Conservation (phyloP, 2,888 invertebrate genomes). For the Schrankia costaestrigalis region DNA sequence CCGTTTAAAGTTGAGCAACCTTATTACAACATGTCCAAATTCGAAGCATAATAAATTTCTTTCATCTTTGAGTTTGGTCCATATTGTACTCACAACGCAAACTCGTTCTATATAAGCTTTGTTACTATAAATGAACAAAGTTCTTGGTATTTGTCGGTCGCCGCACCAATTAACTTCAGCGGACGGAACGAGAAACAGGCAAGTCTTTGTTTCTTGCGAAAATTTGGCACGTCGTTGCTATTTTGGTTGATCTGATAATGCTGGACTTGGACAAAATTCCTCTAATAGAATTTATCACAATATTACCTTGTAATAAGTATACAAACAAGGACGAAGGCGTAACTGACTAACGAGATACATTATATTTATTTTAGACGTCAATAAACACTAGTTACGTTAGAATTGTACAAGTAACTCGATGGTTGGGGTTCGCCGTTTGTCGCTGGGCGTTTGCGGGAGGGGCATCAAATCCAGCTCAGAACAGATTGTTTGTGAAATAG, state of each 20-base stretch:
- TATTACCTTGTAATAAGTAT: slow-evolving; percentile 12
- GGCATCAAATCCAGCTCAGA: no score
- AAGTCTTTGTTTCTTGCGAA: slow-evolving; percentile 56
- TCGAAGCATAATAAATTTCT: slow-evolving; percentile 6
- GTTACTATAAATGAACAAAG: slow-evolving; percentile 32
- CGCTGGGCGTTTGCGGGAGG: no score
- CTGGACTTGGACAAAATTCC: slow-evolving; percentile 22
- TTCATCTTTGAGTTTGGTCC: background rate
- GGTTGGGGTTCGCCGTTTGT: no score
- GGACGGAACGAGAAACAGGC: slow-evolving; percentile 46
- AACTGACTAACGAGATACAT: slow-evolving; percentile 4
- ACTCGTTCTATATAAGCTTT: slow-evolving; percentile 27
- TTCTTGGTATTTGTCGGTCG: slow-evolving; percentile 48
- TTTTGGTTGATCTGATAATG: slow-evolving; percentile 56
- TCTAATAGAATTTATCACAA: slow-evolving; percentile 18
- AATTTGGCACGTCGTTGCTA: slow-evolving; percentile 64
- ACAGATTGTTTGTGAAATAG: no score
- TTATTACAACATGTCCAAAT: slow-evolving; percentile 5
- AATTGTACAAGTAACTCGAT: no score
- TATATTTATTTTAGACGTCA: slow-evolving; percentile 12
- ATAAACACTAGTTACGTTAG: slow-evolving; percentile 10
- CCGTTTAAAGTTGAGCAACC: background rate
- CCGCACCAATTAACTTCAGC: slow-evolving; percentile 57
- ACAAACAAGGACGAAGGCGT: slow-evolving; percentile 4
- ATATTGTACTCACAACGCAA: slow-evolving; percentile 12